Evolutionary conservation across 1,140 invertebrate species (phyloP).

Genomic region (Neodiprion pinetum): DNA sequence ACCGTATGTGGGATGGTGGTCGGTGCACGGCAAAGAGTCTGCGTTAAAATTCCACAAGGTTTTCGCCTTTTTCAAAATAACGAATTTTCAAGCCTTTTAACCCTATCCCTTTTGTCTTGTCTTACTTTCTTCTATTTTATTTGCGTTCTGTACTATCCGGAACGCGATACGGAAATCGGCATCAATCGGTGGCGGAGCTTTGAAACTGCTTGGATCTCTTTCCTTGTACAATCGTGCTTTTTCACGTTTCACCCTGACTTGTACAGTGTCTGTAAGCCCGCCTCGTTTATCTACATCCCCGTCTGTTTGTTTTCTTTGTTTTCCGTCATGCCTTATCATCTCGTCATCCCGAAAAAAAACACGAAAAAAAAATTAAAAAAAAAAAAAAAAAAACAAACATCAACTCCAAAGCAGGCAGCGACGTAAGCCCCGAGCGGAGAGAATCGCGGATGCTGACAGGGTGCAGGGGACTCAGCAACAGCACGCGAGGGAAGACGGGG

Average conservation of each 20-base stretch:
- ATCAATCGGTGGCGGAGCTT: not conserved
- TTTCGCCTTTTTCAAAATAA: no score
- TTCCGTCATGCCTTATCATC: slow-evolving; percentile 22
- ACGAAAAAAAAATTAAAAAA: no score
- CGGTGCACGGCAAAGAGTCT: no score
- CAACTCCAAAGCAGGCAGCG: slow-evolving; percentile 46
- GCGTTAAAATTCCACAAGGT: no score
- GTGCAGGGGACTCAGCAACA: slow-evolving; percentile 22
- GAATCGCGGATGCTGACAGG: slow-evolving; percentile 34
- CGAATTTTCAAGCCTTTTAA: not conserved
- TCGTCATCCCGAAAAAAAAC: slow-evolving; percentile 37
- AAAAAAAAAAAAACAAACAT: slow-evolving; percentile 34
- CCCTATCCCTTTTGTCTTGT: slow-evolving; percentile 26
- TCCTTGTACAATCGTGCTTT: not conserved
- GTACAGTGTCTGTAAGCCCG: slow-evolving; percentile 8
- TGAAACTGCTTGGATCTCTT: not conserved
- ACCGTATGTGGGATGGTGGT: no score
- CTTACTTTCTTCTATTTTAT: slow-evolving; percentile 47
- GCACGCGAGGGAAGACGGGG: slow-evolving; percentile 19
- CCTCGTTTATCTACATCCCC: slow-evolving; percentile 46
- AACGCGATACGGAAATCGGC: slow-evolving; percentile 5
- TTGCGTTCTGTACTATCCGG: slow-evolving; percentile 43
- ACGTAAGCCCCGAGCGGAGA: slow-evolving; percentile 53
- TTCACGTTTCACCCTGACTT: slow-evolving; percentile 20
- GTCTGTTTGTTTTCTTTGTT: slow-evolving; percentile 24